phyloP scores from a whole-genome alignment of 2,888 invertebrate genomes.

The Seira sanloemensis region DNA sequence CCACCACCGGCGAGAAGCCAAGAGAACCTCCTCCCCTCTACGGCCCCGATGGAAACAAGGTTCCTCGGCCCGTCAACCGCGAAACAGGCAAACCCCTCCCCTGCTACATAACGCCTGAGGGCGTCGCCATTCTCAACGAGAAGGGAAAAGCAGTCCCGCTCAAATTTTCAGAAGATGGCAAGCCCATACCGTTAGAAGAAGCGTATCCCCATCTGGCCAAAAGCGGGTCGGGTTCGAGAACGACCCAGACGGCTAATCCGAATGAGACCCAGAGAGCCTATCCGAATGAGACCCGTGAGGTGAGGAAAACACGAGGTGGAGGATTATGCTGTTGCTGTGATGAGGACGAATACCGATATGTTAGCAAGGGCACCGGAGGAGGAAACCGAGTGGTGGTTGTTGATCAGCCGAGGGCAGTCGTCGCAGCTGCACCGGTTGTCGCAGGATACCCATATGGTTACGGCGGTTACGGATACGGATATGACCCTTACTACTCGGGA shows the following conservation, averaged over 20 bases:
- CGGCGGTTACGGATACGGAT: constrained; percentile 15
- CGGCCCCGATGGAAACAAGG: constrained; percentile 46
- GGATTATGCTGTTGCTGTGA: neutral
- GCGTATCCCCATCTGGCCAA: neutral
- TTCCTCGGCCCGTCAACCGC: constrained; percentile 29
- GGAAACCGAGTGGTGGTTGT: no score
- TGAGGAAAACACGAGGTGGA: no score
- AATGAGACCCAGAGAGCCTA: no score
- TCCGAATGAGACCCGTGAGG: no score
- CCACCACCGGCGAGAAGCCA: no score
- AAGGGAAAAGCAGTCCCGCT: constrained; percentile 27
- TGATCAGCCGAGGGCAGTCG: no score
- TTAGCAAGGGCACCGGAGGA: no score
- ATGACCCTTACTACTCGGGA: neutral
- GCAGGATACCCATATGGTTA: no score
- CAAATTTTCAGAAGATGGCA: constrained; percentile 29
- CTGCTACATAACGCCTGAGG: constrained; percentile 15
- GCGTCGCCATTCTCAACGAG: constrained; percentile 28
- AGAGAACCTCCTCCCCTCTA: constrained; percentile 29
- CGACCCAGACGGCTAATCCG: no score
- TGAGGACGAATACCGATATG: no score
- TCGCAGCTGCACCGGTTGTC: no score
- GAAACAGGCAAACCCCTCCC: constrained; percentile 38
- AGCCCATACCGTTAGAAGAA: constrained; percentile 30
- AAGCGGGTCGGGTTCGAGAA: no score